These are phyloP conservation scores for Caenorhabditis angaria DNA, from an alignment of 2,888 invertebrate genomes.

Conservation along the genomic window DNA sequence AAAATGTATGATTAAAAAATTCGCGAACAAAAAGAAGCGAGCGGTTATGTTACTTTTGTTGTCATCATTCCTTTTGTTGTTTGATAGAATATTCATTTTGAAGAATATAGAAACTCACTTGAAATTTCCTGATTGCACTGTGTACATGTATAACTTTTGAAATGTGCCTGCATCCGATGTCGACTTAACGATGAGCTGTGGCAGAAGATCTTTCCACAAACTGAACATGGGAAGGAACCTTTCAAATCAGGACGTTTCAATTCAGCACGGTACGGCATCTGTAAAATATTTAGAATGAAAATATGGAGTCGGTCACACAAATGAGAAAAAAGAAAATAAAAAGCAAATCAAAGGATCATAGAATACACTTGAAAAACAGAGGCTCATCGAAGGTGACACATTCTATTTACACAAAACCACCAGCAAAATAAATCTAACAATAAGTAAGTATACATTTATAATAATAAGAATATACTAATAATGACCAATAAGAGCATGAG, in stretches of 20 bases:
- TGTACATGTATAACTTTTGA: conserved; percentile 72
- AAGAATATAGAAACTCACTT: conserved; percentile 58
- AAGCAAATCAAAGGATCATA: background rate
- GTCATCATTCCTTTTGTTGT: conserved; percentile 12
- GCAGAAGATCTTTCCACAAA: conserved; percentile 72
- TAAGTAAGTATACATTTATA: background rate
- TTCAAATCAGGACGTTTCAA: conserved; percentile 72
- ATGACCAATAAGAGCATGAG: conserved; percentile 13
- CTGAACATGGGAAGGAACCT: conserved; percentile 65
- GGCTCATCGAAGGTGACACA: conserved; percentile 2
- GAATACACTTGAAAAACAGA: background rate
- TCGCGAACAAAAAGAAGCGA: too few relatives aligned
- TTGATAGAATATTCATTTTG: conserved; percentile 1
- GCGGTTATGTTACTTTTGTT: conserved; percentile 1
- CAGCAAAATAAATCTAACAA: background rate
- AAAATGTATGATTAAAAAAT: too few relatives aligned
- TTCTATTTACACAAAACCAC: background rate
- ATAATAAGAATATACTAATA: background rate
- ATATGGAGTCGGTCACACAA: conserved; percentile 1
- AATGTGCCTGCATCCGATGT: conserved; percentile 72
- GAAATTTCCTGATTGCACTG: conserved; percentile 71
- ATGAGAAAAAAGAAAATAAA: background rate
- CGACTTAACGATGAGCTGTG: conserved; percentile 72
- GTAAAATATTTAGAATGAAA: conserved; percentile 1
- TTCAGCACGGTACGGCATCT: conserved; percentile 71